These are phyloP conservation scores for Laticauda colubrina DNA, from an alignment of 2,113 vertebrate genomes.

Conservation along the genomic window DNA sequence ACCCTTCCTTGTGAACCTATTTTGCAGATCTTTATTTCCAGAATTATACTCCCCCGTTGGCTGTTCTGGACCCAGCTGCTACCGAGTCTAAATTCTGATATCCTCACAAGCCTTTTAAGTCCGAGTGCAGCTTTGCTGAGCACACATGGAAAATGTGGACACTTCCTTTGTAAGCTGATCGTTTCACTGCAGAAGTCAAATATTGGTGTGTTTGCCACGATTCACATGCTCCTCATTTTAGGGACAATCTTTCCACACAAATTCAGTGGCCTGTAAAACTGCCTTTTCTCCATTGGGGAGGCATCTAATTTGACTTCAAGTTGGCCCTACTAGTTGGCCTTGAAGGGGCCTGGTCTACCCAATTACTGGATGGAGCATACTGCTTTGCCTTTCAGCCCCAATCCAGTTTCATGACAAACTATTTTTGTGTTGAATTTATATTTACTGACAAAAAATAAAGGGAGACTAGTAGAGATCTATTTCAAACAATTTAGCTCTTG, in stretches of 20 bases:
- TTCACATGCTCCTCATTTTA: not conserved
- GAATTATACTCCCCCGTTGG: slow-evolving; percentile 25
- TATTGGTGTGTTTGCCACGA: not conserved
- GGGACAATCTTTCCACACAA: not conserved
- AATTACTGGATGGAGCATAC: too few relatives aligned
- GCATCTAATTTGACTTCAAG: not conserved
- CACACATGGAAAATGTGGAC: slow-evolving; percentile 23
- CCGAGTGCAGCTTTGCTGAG: slow-evolving; percentile 18
- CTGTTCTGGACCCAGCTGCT: slow-evolving; percentile 36
- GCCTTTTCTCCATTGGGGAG: not conserved
- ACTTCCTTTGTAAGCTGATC: not conserved
- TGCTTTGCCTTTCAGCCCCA: too few relatives aligned
- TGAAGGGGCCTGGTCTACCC: not conserved
- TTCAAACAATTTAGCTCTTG: too few relatives aligned
- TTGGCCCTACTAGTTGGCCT: not conserved
- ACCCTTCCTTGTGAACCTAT: slow-evolving; percentile 16
- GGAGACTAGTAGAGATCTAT: too few relatives aligned
- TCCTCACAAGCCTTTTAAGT: slow-evolving; percentile 35
- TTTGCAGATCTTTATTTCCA: slow-evolving; percentile 42
- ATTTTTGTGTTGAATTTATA: too few relatives aligned
- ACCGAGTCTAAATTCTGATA: slow-evolving; percentile 17
- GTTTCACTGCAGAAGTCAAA: slow-evolving; percentile 14
- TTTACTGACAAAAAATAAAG: too few relatives aligned
- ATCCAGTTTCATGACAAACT: too few relatives aligned
- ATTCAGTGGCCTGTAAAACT: not conserved